A percentile compares a stretch with the other conserved stretches of the same genome.
Conservation (phyloP, 2,797 vertebrate genomes). For the Mormyrus hasselquistii region DNA sequence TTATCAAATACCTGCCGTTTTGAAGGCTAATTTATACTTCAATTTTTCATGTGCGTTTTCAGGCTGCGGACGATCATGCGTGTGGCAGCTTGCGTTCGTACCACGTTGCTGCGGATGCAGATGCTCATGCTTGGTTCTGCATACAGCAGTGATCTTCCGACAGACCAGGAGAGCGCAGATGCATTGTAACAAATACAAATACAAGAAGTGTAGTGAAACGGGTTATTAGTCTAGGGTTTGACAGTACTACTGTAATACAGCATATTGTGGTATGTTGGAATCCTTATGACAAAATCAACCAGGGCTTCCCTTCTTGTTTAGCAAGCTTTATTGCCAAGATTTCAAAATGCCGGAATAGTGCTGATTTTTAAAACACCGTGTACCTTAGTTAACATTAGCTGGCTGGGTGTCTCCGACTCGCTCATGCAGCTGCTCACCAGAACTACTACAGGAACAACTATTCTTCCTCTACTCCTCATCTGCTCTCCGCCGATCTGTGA, state of each 20-base stretch:
- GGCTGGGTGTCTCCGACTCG: neutral
- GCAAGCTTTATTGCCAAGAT: neutral
- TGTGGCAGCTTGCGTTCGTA: neutral
- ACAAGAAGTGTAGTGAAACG: neutral
- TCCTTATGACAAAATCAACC: neutral
- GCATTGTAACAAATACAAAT: neutral
- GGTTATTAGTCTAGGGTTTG: neutral
- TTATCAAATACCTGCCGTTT: neutral
- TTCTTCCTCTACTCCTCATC: neutral
- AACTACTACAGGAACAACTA: neutral
- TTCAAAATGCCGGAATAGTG: too few species aligned
- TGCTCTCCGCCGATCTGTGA: neutral
- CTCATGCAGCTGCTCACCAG: neutral
- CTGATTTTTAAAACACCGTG: too few species aligned
- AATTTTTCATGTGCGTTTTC: neutral
- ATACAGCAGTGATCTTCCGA: neutral
- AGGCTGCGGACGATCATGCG: neutral
- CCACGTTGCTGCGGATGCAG: neutral
- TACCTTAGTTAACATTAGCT: too few species aligned
- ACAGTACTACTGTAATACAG: neutral
- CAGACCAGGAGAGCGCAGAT: neutral
- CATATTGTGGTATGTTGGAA: neutral
- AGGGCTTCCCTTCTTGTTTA: neutral
- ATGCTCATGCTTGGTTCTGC: too few species aligned
- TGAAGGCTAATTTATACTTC: neutral